Conservation (phyloP, 2,888 invertebrate species). For the Flexamia atlantica region DNA sequence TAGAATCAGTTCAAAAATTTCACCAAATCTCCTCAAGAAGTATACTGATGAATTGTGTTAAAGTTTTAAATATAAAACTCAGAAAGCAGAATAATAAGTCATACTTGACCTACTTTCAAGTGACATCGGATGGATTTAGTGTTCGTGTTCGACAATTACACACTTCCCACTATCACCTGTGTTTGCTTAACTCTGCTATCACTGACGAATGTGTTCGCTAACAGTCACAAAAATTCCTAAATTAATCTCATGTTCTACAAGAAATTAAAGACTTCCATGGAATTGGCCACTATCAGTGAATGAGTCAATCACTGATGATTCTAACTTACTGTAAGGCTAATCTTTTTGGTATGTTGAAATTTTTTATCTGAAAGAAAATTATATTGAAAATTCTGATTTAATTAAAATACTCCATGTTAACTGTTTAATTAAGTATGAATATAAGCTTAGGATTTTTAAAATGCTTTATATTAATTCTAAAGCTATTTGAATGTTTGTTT, state of each 20-base stretch:
- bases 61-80: background rate
- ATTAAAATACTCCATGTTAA: background rate
- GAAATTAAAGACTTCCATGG: slow-evolving; percentile 7
- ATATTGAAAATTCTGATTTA: too few relatives aligned
- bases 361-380: too few relatives aligned
- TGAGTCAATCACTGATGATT: background rate
- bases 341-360: too few relatives aligned
- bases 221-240: background rate
- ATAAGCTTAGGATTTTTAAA: background rate
- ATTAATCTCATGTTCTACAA: slow-evolving; percentile 5
- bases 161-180: background rate
- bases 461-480: background rate
- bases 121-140: slow-evolving; percentile 4
- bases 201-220: background rate
- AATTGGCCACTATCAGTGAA: background rate
- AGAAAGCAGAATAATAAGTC: background rate
- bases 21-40: too few relatives aligned
- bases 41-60: too few relatives aligned
- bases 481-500: slow-evolving; percentile 1
- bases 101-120: background rate
- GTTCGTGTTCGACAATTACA: background rate
- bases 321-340: too few relatives aligned
- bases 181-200: background rate
- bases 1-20: too few relatives aligned
- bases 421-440: background rate